Evolutionary conservation across 2,888 invertebrate species (phyloP), one percentile per base, ranked within the genome.

Genomic region (Reticulitermes lucifugus): DNA sequence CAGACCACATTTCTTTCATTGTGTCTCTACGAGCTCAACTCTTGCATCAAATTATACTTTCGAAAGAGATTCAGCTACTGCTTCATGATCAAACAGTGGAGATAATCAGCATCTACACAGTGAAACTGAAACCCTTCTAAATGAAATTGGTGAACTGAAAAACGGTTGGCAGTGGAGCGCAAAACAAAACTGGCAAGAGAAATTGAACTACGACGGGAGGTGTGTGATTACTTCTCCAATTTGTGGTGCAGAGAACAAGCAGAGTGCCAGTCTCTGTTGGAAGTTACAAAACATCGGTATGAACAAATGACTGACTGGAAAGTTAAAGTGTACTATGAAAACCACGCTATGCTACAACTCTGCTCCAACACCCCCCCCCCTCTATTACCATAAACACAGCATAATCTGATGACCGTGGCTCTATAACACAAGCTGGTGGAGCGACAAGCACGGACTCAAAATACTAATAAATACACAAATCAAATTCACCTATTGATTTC

Each of bases 251-350:
- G 59, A 65, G 22, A n/a, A 59, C 41, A 77, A 46, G 46, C 77
- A 14, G 41, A n/a, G 3, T 77, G 41, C 21, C n/a, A 77, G 77
- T 77, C 79, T 51, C 70, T 60, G 10, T 41, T 86, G 29, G 83
- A 86, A 81, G 84, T 84, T 22, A 35, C 55, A 21, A 46, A 85
- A 29, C 83, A 73, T 21, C 85, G 88, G 29, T 85, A 87, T 46
- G 88, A 88, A 25, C 87, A 88, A 7, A 86, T 89, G 51, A 84
- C 86, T 29, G 88, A 88, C 2, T 86, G 86, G 86, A 46, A 85
- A 35, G 41, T 86, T 9, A 70, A 59, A n/a, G 59, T 86, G 55
- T 81, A 80, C 41, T 83, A 79, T 14, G 55, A 85, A 46, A 43
- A 86, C 10, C 46, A 70, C 25, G 25, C 25, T 25, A 25, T 25